A percentile compares a stretch with the other conserved stretches of the same genome.
These are phyloP conservation scores for Zonitis immaculata DNA, from an alignment of 2,888 invertebrate genomes.

Conservation along the genomic window DNA sequence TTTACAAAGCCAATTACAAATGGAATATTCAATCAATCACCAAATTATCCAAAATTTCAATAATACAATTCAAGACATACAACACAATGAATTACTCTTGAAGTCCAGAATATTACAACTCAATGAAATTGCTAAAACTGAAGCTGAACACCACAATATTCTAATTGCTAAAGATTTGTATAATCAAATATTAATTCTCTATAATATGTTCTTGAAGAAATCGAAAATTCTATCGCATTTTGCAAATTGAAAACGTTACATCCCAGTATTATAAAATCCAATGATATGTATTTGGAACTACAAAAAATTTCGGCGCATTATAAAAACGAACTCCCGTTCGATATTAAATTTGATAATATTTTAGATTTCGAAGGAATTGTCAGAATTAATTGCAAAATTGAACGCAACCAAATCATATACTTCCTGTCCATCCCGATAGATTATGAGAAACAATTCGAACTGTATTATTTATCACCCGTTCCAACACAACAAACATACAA, in stretches of 20 bases:
- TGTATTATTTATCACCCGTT: too few relatives aligned
- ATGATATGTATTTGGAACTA: too few relatives aligned
- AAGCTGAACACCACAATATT: slow-evolving; percentile 6
- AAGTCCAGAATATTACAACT: too few relatives aligned
- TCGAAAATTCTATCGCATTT: slow-evolving; percentile 17
- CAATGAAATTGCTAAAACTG: not conserved
- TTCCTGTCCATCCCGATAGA: too few relatives aligned
- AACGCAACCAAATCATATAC: too few relatives aligned
- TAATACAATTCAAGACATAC: not conserved
- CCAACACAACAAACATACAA: too few relatives aligned
- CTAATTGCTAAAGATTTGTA: slow-evolving; percentile 10
- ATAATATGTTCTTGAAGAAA: slow-evolving; percentile 8
- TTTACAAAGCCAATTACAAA: slow-evolving; percentile 3
- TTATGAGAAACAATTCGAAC: too few relatives aligned
- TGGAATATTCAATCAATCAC: slow-evolving; percentile 3
- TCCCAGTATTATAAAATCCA: slow-evolving; percentile 14
- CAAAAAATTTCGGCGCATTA: too few relatives aligned
- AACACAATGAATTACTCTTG: not conserved
- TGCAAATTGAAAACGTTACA: slow-evolving; percentile 15
- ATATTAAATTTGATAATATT: too few relatives aligned
- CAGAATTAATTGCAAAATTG: too few relatives aligned
- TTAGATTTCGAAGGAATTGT: too few relatives aligned
- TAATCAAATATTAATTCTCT: slow-evolving; percentile 11
- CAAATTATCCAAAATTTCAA: slow-evolving; percentile 13
- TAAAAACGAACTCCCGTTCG: too few relatives aligned